phyloP scores from a whole-genome alignment of 2,888 invertebrate species.

The Neuroscelio doddi region DNA sequence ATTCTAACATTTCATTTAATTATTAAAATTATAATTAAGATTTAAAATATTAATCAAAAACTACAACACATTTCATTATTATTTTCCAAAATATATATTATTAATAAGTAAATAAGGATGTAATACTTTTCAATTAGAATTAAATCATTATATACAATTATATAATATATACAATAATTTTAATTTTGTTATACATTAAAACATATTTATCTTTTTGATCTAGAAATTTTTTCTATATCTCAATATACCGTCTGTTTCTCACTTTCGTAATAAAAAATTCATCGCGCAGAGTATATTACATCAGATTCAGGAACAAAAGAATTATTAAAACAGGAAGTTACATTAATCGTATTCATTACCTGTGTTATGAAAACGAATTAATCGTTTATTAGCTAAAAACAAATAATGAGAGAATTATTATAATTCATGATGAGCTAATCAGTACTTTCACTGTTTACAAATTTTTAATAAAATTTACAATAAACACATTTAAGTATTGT shows the following conservation, averaged over 20 bases:
- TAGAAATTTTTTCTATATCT: constrained; percentile 17
- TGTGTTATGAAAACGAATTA: constrained; percentile 46
- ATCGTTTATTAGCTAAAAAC: constrained; percentile 29
- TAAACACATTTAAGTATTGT: too few species aligned
- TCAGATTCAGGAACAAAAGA: constrained; percentile 44
- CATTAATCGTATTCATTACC: constrained; percentile 41
- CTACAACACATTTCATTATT: too few species aligned
- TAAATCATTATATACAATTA: too few species aligned
- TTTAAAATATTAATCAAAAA: too few species aligned
- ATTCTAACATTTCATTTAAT: too few species aligned
- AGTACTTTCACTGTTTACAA: background rate
- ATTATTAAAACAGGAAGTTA: constrained; percentile 43
- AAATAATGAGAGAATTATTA: background rate
- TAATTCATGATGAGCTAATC: background rate
- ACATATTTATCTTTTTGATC: constrained; percentile 2
- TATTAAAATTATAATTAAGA: too few species aligned
- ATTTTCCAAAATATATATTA: too few species aligned
- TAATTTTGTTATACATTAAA: background rate
- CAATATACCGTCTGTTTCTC: constrained; percentile 19
- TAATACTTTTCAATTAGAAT: too few species aligned
- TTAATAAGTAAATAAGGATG: too few species aligned
- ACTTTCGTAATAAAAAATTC: constrained; percentile 37
- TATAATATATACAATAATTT: too few species aligned
- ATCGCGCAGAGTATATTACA: constrained; percentile 22
- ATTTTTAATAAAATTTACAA: background rate